Evolutionary conservation across 2,888 invertebrate genomes (phyloP).

Genomic region (Andrena praecox): DNA sequence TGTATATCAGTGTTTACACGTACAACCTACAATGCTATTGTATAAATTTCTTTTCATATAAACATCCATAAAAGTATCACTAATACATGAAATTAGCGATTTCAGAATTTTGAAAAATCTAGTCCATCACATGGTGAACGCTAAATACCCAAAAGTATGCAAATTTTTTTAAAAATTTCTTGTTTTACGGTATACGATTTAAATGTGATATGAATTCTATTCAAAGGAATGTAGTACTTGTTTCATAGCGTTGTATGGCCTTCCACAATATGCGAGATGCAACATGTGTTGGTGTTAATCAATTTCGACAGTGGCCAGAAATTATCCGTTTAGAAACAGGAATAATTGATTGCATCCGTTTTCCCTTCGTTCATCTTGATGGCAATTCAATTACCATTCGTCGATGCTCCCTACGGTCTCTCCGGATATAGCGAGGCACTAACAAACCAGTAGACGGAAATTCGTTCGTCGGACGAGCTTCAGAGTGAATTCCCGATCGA

Average conservation of each 20-base stretch:
- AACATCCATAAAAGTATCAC: background rate
- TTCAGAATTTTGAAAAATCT: background rate
- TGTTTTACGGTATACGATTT: background rate
- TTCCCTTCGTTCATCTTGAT: conserved; percentile 8
- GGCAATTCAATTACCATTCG: conserved; percentile 49
- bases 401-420: conserved; percentile 29
- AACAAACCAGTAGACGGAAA: conserved; percentile 29
- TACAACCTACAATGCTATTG: background rate
- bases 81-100: background rate
- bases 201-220: background rate
- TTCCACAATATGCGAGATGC: conserved; percentile 21
- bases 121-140: background rate
- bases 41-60: background rate
- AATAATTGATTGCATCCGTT: background rate
- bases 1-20: background rate
- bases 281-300: conserved; percentile 35
- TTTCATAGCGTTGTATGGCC: background rate
- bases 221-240: background rate
- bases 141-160: background rate
- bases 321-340: conserved; percentile 37
- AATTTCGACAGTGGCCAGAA: conserved; percentile 48
- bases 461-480: conserved; percentile 10
- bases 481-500: background rate
- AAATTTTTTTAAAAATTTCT: background rate
- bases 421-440: conserved; percentile 35